Evolutionary conservation across 2,797 vertebrate species (phyloP).

Genomic region (Aphelocoma californica): DNA sequence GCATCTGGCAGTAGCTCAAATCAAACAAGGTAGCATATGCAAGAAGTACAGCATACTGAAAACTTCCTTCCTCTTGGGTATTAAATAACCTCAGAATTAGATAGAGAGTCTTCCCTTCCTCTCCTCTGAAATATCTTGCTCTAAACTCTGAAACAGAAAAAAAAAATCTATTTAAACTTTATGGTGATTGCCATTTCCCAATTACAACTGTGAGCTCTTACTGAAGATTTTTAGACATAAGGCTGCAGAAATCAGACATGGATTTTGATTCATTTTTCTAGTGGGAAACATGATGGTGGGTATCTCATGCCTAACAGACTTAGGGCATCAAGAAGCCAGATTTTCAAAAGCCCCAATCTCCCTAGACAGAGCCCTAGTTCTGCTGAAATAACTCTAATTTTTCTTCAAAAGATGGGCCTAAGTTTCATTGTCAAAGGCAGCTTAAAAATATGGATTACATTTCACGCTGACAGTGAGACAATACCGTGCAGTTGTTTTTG

Average conservation of each 20-base stretch:
- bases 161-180: not conserved
- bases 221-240: not conserved
- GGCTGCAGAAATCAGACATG: not conserved
- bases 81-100: constrained; percentile 5
- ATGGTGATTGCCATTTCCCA: not conserved
- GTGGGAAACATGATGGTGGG: not conserved
- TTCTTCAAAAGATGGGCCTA: not conserved
- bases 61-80: constrained; percentile 24
- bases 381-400: not conserved
- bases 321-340: not conserved
- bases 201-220: not conserved
- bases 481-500: not conserved
- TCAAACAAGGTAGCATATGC: constrained; percentile 48
- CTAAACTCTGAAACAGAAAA: not conserved
- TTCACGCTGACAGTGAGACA: not conserved
- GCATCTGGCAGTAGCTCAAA: constrained; percentile 48
- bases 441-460: not conserved
- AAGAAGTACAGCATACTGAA: not conserved
- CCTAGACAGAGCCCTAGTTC: not conserved
- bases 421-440: not conserved
- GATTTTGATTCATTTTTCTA: not conserved
- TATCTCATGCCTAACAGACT: not conserved
- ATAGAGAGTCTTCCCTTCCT: not conserved
- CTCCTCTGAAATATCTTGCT: not conserved
- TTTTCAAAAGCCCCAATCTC: not conserved